Conservation (phyloP, 2,113 vertebrate genomes). For the Cromileptes altivelis region DNA sequence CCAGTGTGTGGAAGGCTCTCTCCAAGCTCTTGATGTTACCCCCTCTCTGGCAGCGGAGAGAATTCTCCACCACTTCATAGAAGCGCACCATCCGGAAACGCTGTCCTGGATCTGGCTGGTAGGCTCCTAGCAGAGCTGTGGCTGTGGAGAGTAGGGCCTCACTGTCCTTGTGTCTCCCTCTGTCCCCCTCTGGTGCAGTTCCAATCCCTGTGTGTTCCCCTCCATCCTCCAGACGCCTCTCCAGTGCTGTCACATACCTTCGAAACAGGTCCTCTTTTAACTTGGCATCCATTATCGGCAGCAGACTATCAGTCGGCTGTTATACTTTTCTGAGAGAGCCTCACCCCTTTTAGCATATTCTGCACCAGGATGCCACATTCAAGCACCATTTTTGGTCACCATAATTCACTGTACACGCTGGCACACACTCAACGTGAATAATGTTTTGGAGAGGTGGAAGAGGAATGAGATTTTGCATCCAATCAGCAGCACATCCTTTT, state of each 20-base stretch:
- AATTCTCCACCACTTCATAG: constrained; percentile 93
- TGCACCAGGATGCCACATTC: constrained; percentile 68
- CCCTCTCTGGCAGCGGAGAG: constrained; percentile 89
- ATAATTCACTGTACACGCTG: constrained; percentile 59
- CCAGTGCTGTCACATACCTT: constrained; percentile 95
- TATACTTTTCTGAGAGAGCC: constrained; percentile 68
- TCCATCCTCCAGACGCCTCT: constrained; percentile 88
- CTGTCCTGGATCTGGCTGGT: constrained; percentile 92
- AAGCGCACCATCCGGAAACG: constrained; percentile 95
- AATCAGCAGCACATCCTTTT: constrained; percentile 73
- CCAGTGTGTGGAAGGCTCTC: constrained; percentile 91
- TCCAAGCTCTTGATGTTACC: constrained; percentile 90
- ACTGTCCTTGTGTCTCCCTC: constrained; percentile 82
- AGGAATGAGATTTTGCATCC: constrained; percentile 41
- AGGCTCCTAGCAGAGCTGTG: constrained; percentile 92
- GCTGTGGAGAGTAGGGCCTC: constrained; percentile 92
- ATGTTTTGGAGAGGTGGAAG: constrained; percentile 35
- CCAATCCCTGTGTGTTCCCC: constrained; percentile 66
- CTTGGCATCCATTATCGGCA: constrained; percentile 94
- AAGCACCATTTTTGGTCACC: constrained; percentile 70
- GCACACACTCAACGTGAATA: constrained; percentile 54
- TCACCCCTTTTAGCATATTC: constrained; percentile 73
- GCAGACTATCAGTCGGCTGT: constrained; percentile 75
- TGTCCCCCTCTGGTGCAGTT: constrained; percentile 79
- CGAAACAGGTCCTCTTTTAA: constrained; percentile 97